Evolutionary conservation across 2,797 vertebrate species (phyloP).

Genomic region (Sparidentex hasta): DNA sequence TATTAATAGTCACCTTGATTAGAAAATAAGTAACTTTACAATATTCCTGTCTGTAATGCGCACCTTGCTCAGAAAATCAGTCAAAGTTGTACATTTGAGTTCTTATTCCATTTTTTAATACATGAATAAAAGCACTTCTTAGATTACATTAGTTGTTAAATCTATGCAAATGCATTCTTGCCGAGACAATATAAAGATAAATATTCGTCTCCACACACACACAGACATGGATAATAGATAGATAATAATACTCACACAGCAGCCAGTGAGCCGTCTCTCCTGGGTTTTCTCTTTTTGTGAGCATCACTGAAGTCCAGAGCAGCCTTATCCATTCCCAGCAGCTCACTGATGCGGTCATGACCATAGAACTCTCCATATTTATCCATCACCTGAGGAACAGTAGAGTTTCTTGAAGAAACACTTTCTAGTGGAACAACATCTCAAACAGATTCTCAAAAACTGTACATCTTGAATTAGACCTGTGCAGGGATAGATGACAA

Average conservation of each 20-base stretch:
- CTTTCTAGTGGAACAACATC: neutral
- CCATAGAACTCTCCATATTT: conserved; percentile 96
- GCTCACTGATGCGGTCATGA: conserved; percentile 91
- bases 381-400: conserved; percentile 91
- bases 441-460: neutral
- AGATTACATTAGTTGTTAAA: neutral
- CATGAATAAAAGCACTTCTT: neutral
- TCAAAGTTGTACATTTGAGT: neutral
- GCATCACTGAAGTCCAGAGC: conserved; percentile 94
- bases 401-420: neutral
- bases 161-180: neutral
- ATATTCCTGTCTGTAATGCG: too few species aligned
- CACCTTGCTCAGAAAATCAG: neutral
- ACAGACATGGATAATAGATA: too few species aligned
- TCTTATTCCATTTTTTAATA: too few species aligned
- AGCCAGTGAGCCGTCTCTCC: conserved; percentile 86
- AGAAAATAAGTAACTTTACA: too few species aligned
- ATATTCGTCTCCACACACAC: neutral
- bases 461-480: neutral
- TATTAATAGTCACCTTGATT: too few species aligned
- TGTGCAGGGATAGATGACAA: neutral
- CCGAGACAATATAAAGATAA: neutral
- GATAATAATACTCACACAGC: conserved; percentile 85
- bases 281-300: conserved; percentile 91
- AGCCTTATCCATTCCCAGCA: conserved; percentile 95